Conservation (phyloP, 2,888 invertebrate species). For the Linyphia triangularis region DNA sequence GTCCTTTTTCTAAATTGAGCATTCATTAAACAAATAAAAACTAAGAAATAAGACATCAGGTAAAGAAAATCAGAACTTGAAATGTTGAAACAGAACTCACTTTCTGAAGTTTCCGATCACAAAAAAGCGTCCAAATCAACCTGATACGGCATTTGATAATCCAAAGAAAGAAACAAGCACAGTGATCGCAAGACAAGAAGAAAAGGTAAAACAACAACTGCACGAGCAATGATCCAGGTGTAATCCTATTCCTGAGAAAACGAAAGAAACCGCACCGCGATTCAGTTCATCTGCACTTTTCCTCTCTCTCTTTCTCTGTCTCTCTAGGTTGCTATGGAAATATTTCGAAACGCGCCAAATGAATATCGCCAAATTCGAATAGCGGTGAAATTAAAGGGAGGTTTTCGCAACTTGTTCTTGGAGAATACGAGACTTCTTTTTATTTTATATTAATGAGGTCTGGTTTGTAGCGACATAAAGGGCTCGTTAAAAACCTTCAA, state of each 20-base stretch:
- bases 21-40: no score
- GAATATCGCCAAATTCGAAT: constrained; percentile 17
- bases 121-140: not conserved
- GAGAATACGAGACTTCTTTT: not conserved
- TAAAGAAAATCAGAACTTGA: no score
- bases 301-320: constrained; percentile 11
- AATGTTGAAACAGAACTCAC: no score
- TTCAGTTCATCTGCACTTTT: constrained; percentile 36
- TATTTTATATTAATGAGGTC: no score
- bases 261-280: not conserved
- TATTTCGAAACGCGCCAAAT: constrained; percentile 13
- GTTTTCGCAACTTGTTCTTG: not conserved
- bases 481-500: no score
- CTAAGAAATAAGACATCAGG: no score
- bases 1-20: no score
- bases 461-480: no score
- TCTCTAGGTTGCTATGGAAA: not conserved
- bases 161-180: not conserved
- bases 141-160: no score
- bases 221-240: not conserved
- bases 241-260: constrained; percentile 5
- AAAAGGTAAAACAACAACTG: not conserved
- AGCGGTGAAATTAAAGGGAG: not conserved
- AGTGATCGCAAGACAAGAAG: not conserved
- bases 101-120: not conserved